phyloP scores from a whole-genome alignment of 2,888 invertebrate species.

The Dorcus parallelipipedus region DNA sequence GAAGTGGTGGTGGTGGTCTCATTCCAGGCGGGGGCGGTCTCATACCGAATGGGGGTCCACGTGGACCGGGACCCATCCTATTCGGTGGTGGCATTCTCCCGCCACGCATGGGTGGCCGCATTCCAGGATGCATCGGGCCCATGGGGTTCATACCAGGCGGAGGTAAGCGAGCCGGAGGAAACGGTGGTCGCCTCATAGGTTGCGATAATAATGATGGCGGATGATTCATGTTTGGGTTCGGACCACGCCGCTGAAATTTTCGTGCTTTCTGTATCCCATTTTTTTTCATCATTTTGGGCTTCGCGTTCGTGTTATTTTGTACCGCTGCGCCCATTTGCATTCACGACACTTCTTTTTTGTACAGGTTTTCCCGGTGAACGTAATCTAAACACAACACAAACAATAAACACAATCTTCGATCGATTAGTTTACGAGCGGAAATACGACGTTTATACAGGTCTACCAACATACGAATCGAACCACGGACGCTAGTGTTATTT shows the following conservation, averaged over 20 bases:
- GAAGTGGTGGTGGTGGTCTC: constrained; percentile 24
- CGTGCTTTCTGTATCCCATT: constrained; percentile 21
- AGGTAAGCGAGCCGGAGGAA: constrained; percentile 26
- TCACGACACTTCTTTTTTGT: constrained; percentile 3
- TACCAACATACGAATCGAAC: not conserved
- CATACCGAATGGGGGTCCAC: constrained; percentile 21
- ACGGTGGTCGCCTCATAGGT: constrained; percentile 27
- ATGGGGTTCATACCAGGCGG: constrained; percentile 38
- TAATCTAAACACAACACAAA: constrained; percentile 8
- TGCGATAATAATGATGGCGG: constrained; percentile 25
- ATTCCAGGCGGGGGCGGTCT: constrained; percentile 25
- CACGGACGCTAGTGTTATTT: not conserved
- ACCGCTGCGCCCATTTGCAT: constrained; percentile 27
- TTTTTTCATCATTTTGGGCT: constrained; percentile 20
- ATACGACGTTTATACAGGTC: not conserved
- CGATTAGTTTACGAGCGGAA: constrained; percentile 11
- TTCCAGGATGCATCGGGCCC: constrained; percentile 28
- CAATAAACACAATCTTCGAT: constrained; percentile 4
- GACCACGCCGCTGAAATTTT: constrained; percentile 28
- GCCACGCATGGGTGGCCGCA: constrained; percentile 34
- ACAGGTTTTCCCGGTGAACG: constrained; percentile 1
- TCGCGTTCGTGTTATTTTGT: constrained; percentile 17
- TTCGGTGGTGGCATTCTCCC: constrained; percentile 19
- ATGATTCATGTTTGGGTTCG: constrained; percentile 25
- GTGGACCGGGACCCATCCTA: constrained; percentile 23